A percentile compares a stretch with the other conserved stretches of the same genome.
Conservation (phyloP, 2,888 invertebrate genomes). For the Deilephila elpenor region DNA sequence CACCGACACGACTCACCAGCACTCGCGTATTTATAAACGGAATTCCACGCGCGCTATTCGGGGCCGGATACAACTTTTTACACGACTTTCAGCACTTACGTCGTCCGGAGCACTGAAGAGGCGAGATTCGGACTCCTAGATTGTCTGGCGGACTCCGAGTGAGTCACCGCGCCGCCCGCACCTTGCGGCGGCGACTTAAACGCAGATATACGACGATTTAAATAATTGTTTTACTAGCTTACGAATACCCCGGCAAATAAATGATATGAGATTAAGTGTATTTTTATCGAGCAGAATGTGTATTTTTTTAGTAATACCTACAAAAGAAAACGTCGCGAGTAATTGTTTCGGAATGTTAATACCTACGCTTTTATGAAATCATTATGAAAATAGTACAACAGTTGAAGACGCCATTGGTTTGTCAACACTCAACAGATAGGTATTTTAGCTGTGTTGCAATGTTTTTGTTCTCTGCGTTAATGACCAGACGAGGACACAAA, state of each 20-base stretch:
- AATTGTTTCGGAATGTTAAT: conserved; percentile 34
- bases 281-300: conserved; percentile 62
- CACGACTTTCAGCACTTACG: conserved; percentile 84
- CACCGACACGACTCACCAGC: conserved; percentile 49
- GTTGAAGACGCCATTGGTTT: conserved; percentile 16
- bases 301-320: conserved; percentile 54
- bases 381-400: conserved; percentile 19
- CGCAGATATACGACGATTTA: conserved; percentile 61
- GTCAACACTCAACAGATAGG: conserved; percentile 8
- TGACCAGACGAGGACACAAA: not conserved
- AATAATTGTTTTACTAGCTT: conserved; percentile 61
- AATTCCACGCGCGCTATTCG: conserved; percentile 78
- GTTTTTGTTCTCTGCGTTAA: not conserved
- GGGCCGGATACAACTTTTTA: conserved; percentile 83
- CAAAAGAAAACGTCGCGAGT: conserved; percentile 47
- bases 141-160: conserved; percentile 73
- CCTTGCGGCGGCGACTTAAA: conserved; percentile 54
- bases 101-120: conserved; percentile 80
- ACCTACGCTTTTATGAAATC: conserved; percentile 27
- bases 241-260: conserved; percentile 54
- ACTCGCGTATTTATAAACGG: conserved; percentile 80
- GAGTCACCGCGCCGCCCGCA: conserved; percentile 64
- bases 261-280: conserved; percentile 58
- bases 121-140: conserved; percentile 64
- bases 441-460: not conserved